Conservation (phyloP, 2,113 vertebrate genomes). For the Amblyornis subalaris region DNA sequence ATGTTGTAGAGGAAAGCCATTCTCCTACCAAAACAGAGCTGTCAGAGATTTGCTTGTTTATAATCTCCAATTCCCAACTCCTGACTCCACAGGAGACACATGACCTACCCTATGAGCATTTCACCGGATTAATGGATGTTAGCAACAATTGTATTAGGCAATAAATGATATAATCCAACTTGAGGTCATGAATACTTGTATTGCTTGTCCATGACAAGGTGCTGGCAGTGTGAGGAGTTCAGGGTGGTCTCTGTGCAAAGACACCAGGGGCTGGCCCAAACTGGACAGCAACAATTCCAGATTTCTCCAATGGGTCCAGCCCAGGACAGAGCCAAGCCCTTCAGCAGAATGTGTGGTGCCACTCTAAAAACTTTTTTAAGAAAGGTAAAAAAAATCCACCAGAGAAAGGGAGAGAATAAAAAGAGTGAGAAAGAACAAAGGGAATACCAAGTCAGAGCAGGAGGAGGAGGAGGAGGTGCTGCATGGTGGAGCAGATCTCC, state of each 20-base stretch:
- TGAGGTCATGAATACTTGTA: not conserved
- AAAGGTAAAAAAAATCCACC: not conserved
- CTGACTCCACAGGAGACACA: not conserved
- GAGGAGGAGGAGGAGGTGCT: not conserved
- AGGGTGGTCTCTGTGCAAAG: not conserved
- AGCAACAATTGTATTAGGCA: not conserved
- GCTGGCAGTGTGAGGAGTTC: not conserved
- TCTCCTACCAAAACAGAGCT: not conserved
- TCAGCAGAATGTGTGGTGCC: fast-evolving
- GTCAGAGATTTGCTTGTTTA: not conserved
- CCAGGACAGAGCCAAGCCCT: not conserved
- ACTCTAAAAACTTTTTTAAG: not conserved
- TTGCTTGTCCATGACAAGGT: not conserved
- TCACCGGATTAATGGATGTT: not conserved
- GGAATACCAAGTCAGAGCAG: fast-evolving
- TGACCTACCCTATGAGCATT: not conserved
- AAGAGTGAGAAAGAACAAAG: not conserved
- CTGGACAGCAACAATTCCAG: not conserved
- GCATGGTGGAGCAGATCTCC: not conserved
- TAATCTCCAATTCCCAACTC: not conserved
- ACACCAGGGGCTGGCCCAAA: not conserved
- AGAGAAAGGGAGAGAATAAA: not conserved
- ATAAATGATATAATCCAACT: not conserved
- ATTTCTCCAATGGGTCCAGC: fast-evolving
- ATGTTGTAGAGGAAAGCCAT: not conserved